Evolutionary conservation across 2,797 vertebrate species (phyloP), one percentile per base, ranked within the genome.

Genomic region (Mormyrops boulengeri): DNA sequence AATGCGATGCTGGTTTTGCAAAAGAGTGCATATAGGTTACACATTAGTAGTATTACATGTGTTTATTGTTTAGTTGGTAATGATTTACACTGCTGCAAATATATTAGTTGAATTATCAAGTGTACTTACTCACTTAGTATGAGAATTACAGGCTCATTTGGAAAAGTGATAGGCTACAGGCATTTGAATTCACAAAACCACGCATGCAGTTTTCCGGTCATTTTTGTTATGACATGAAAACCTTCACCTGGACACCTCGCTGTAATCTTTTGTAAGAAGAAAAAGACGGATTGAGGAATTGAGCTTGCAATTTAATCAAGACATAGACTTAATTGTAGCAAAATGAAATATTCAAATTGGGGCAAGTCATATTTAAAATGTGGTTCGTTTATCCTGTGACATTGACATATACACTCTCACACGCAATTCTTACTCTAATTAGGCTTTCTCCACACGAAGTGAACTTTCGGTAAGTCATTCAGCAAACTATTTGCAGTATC

Each of bases 351-450:
- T 11, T 85, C 7, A 85, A 22, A 52, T 19, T 1, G 4, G 47
- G 47, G 17, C 82, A n/a, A 2, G 9, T 49, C 47, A 8, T 12
- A 22, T 85, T 52, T 49, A 85, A 14, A 60, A 85, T 52, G 82
- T 49, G 47, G 11, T 85, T 85, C 9, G 22, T 52, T 85, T 49
- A 12, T 85, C 26, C n/a, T 85, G 22, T 3, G 19, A 85, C 47
- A 52, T 44, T 12, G 47, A 50, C 19, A 85, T 4, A 85, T 4
- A n/a, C 1, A 49, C 91, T n/a, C 82, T 77, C 73, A 77, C 84
- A 66, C 86, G 89, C 82, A 87, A 88, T 90, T 88, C 90, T 90
- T 82, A 49, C 88, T 73, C 89, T 91, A 91, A 87, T 91, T 91
- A 91, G 87, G 9, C 4, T 69, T 30, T 77, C 85, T 1, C 41